Percentiles rank a stretch among this genome's conserved stretches.
phyloP scores from a whole-genome alignment of 2,888 invertebrate genomes.

The Sepiola atlantica region DNA sequence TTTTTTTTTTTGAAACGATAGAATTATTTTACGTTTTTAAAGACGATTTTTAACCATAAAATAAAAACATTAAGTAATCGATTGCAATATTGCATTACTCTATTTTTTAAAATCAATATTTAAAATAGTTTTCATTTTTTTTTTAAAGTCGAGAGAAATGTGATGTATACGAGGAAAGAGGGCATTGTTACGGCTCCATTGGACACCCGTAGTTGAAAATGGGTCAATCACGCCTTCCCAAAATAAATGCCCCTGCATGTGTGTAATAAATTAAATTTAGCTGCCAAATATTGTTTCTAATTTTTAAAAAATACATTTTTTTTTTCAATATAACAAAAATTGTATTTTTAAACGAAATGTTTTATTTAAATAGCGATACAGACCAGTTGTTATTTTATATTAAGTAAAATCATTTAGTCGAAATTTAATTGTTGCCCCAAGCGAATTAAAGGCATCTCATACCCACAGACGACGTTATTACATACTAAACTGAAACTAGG shows the following conservation, averaged over 20 bases:
- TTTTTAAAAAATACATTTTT: not conserved
- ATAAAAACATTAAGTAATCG: not conserved
- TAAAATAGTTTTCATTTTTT: not conserved
- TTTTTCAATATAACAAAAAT: not conserved
- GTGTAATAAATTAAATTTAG: not conserved
- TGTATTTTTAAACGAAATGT: not conserved
- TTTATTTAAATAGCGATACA: not conserved
- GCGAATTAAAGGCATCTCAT: slow-evolving; percentile 4
- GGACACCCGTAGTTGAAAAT: slow-evolving; percentile 19
- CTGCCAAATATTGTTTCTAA: not conserved
- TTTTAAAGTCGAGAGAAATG: not conserved
- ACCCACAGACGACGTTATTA: no score
- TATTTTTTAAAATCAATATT: not conserved
- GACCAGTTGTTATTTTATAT: not conserved
- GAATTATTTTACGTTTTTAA: no score
- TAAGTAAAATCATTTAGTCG: not conserved
- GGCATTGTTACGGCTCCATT: slow-evolving; percentile 2
- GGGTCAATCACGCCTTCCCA: slow-evolving; percentile 24
- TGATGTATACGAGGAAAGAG: not conserved
- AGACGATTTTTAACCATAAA: no score
- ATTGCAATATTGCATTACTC: not conserved
- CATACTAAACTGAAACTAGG: no score
- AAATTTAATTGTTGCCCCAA: not conserved
- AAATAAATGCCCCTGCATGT: not conserved
- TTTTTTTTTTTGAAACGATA: no score